These are phyloP conservation scores for Drosophila mimetica DNA, from an alignment of 2,888 invertebrate species.

Conservation along the genomic window DNA sequence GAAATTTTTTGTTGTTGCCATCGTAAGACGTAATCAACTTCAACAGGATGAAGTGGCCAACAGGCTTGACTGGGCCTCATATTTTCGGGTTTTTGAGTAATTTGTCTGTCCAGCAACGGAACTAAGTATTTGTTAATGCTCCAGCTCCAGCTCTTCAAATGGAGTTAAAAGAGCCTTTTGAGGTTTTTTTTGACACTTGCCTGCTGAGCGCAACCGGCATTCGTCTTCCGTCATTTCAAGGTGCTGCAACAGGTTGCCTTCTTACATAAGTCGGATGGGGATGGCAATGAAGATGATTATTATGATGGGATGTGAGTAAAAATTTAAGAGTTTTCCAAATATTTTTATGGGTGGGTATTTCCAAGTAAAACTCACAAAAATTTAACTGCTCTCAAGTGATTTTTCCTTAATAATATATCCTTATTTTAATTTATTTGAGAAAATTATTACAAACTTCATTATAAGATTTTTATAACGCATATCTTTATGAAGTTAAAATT, in stretches of 20 bases:
- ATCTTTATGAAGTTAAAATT: no score
- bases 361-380: no score
- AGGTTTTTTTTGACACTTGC: conserved; percentile 32
- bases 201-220: background rate
- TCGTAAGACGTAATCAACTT: conserved; percentile 74
- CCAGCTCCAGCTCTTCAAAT: conserved; percentile 66
- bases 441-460: no score
- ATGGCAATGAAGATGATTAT: background rate
- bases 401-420: no score
- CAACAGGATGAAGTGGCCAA: conserved; percentile 75
- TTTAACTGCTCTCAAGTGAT: no score
- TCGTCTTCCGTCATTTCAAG: conserved; percentile 45
- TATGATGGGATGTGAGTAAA: background rate
- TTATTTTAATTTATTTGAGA: no score
- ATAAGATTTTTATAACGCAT: no score
- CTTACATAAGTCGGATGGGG: conserved; percentile 28
- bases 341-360: no score
- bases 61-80: conserved; percentile 72
- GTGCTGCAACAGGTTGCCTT: conserved; percentile 17
- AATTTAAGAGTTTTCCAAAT: background rate
- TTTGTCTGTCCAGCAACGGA: conserved; percentile 54
- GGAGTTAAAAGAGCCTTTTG: conserved; percentile 38
- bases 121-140: conserved; percentile 56
- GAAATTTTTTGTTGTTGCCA: conserved; percentile 63
- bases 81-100: conserved; percentile 31